These are phyloP conservation scores for Spodoptera littoralis DNA, from an alignment of 2,888 invertebrate genomes.

Conservation along the genomic window DNA sequence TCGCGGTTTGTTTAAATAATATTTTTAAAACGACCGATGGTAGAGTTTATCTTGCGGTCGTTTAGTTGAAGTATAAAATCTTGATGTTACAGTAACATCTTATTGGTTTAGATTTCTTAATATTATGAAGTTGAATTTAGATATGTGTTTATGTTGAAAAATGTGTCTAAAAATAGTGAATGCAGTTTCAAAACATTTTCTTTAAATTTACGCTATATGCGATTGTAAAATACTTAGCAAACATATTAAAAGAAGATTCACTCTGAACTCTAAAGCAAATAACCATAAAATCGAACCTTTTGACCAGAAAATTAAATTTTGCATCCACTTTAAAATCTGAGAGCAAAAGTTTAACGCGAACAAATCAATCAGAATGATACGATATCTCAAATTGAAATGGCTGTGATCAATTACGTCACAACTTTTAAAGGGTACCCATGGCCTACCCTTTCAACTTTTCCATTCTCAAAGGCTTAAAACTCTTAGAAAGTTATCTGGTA, in stretches of 20 bases:
- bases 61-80: constrained; percentile 17
- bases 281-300: constrained; percentile 3
- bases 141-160: not conserved
- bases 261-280: not conserved
- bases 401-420: constrained; percentile 59
- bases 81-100: constrained; percentile 12
- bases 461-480: constrained; percentile 59
- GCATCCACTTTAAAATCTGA: constrained; percentile 23
- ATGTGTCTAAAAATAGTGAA: not conserved
- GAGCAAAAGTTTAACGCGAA: constrained; percentile 45
- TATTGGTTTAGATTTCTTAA: constrained; percentile 14
- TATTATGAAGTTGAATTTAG: not conserved
- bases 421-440: constrained; percentile 54
- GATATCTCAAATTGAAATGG: constrained; percentile 61
- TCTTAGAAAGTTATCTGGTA: constrained; percentile 55
- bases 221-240: not conserved
- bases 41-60: constrained; percentile 47
- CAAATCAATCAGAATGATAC: constrained; percentile 59
- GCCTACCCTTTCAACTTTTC: constrained; percentile 57
- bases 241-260: constrained; percentile 5
- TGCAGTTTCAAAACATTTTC: too few species aligned
- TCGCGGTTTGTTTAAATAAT: constrained; percentile 50
- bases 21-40: constrained; percentile 39
- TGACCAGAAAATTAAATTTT: constrained; percentile 35
- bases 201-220: too few species aligned